phyloP scores from a whole-genome alignment of 2,888 invertebrate genomes.

The Eurytoma californica region DNA sequence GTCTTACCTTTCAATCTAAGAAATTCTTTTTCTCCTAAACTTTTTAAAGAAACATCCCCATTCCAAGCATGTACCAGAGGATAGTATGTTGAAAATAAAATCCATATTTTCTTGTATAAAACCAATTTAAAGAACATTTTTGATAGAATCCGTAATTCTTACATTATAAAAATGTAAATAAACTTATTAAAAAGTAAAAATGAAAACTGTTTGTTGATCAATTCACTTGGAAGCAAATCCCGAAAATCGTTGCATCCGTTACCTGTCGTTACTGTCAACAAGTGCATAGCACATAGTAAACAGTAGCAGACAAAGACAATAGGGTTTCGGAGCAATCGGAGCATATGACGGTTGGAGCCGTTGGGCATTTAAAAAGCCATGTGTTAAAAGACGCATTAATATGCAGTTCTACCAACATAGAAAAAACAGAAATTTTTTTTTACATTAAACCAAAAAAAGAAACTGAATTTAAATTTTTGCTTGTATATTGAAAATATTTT shows the following conservation, averaged over 20 bases:
- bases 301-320: conserved; percentile 11
- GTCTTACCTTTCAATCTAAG: conserved; percentile 64
- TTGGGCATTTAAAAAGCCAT: conserved; percentile 22
- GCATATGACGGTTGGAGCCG: neutral
- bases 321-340: too few species aligned
- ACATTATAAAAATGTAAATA: conserved; percentile 36
- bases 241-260: too few species aligned
- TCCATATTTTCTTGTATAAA: conserved; percentile 42
- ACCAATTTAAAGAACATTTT: conserved; percentile 5
- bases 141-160: neutral
- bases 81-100: conserved; percentile 46
- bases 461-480: neutral
- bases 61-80: conserved; percentile 55
- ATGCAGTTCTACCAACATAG: too few species aligned
- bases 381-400: too few species aligned
- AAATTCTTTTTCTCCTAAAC: conserved; percentile 68
- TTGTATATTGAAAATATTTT: neutral
- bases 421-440: too few species aligned
- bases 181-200: neutral
- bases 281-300: neutral
- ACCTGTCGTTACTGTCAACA: neutral
- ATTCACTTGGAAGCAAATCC: neutral
- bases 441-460: neutral
- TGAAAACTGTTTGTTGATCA: neutral
- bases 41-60: conserved; percentile 55